Percentiles rank a stretch among this genome's conserved stretches.
These are phyloP conservation scores for Erpornis zantholeuca DNA, from an alignment of 2,113 vertebrate genomes.

Conservation along the genomic window DNA sequence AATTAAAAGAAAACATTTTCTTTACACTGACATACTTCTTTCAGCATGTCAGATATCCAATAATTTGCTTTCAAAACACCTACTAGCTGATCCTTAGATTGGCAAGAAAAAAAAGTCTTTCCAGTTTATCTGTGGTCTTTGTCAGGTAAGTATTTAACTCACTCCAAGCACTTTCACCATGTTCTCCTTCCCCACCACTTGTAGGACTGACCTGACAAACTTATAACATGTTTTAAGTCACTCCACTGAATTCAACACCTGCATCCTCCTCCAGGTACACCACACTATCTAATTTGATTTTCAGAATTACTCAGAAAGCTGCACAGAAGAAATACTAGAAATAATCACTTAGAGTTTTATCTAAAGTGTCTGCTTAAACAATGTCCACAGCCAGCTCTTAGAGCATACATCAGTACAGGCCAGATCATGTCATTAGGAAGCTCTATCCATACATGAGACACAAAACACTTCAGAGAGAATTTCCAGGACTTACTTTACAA, in stretches of 20 bases:
- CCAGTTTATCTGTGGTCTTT: background rate
- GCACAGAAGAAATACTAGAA: background rate
- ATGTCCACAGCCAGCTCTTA: background rate
- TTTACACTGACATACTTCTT: background rate
- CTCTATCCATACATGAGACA: background rate
- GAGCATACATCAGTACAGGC: background rate
- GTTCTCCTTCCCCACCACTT: background rate
- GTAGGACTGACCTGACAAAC: background rate
- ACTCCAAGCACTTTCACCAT: background rate
- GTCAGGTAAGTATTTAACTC: background rate
- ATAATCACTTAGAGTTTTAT: background rate
- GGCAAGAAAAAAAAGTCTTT: background rate
- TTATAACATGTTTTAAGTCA: background rate
- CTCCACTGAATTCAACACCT: background rate
- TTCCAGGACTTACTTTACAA: conserved; percentile 84
- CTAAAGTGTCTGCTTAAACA: background rate
- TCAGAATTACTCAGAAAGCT: background rate
- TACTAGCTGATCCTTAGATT: background rate
- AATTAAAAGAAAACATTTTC: background rate
- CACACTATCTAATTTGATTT: background rate
- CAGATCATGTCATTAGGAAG: background rate
- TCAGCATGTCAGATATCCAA: background rate
- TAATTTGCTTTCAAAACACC: background rate
- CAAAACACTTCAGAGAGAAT: background rate
- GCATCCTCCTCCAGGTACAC: background rate